phyloP scores from a whole-genome alignment of 2,797 vertebrate species.

The Podarcis siculus region DNA sequence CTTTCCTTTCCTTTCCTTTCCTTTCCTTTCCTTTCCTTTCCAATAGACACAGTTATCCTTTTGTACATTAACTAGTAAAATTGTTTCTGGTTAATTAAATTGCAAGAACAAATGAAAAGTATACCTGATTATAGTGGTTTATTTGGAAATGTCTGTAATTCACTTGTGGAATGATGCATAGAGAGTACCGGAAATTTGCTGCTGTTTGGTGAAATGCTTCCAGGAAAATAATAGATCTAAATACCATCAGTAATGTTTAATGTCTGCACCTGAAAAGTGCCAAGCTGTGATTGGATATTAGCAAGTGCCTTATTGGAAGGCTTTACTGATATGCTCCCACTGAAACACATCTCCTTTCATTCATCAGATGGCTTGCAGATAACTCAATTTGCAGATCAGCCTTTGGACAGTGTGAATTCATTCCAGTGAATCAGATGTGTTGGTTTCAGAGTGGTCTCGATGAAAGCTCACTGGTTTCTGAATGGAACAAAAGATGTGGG shows the following conservation, averaged over 20 bases:
- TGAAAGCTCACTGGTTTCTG: not conserved
- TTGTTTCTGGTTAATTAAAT: not conserved
- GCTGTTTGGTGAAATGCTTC: not conserved
- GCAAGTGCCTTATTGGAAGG: not conserved
- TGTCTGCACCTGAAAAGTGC: not conserved
- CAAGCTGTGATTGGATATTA: not conserved
- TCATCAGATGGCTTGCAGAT: not conserved
- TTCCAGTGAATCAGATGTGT: not conserved
- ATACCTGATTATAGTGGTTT: not conserved
- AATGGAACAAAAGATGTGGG: not conserved
- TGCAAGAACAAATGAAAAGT: not conserved
- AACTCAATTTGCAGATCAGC: not conserved
- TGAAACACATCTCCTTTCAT: not conserved
- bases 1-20: not conserved
- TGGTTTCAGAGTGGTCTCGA: not conserved
- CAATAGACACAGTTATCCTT: not conserved
- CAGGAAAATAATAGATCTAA: not conserved
- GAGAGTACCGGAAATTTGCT: not conserved
- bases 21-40: not conserved
- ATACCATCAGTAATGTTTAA: not conserved
- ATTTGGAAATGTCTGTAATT: not conserved
- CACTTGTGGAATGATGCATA: not conserved
- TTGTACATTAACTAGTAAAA: not conserved
- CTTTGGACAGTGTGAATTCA: slow-evolving; percentile 2
- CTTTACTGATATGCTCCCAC: not conserved